Evolutionary conservation across 1,140 invertebrate species (phyloP).

Genomic region (Sycophaga agraensis): DNA sequence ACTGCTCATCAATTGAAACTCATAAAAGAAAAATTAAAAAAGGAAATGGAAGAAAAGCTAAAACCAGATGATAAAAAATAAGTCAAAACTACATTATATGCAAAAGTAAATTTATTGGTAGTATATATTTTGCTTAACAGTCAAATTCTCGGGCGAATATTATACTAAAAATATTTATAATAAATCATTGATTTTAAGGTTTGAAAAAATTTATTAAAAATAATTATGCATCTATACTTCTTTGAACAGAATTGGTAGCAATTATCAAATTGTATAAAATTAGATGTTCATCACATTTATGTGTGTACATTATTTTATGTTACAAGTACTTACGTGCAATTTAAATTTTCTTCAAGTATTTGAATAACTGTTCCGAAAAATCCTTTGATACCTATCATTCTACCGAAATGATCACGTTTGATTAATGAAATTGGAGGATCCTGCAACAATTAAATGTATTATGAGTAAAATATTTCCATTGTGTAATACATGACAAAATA

Average conservation of each 20-base stretch:
- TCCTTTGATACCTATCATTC: constrained; percentile 43
- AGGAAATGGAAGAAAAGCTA: neutral
- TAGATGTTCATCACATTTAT: too few species aligned
- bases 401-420: constrained; percentile 32
- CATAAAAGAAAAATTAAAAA: constrained; percentile 24
- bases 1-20: constrained; percentile 39
- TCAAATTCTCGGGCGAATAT: too few species aligned
- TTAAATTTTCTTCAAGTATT: constrained; percentile 48
- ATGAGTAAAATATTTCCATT: too few species aligned
- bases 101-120: neutral
- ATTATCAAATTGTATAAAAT: neutral
- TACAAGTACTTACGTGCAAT: constrained; percentile 49
- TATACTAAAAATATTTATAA: too few species aligned
- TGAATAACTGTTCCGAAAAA: constrained; percentile 51
- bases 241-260: neutral
- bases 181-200: too few species aligned
- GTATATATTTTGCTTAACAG: too few species aligned
- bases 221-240: too few species aligned
- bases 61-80: neutral
- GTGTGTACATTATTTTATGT: neutral
- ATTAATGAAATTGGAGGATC: constrained; percentile 50
- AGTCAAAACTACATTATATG: neutral
- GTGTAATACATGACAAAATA: too few species aligned
- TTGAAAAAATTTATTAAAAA: too few species aligned
- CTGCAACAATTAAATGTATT: constrained; percentile 29